phyloP scores from a whole-genome alignment of 2,113 vertebrate genomes.

The Leucopsar rothschildi region DNA sequence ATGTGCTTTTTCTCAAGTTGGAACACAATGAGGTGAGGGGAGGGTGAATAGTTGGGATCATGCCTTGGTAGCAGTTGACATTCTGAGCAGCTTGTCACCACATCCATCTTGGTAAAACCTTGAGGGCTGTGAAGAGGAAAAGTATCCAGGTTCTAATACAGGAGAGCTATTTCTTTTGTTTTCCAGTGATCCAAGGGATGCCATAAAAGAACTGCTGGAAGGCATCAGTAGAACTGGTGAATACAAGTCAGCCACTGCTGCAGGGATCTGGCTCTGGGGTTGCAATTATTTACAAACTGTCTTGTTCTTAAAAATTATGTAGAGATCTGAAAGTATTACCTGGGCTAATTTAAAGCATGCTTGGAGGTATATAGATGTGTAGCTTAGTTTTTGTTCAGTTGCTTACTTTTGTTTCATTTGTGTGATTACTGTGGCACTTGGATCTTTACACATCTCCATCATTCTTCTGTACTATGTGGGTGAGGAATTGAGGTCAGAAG shows the following conservation, averaged over 20 bases:
- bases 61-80: fast-evolving
- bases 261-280: not conserved
- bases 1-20: not conserved
- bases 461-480: fast-evolving
- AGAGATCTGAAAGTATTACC: not conserved
- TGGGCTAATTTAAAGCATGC: not conserved
- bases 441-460: not conserved
- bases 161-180: not conserved
- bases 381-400: not conserved
- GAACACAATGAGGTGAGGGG: not conserved
- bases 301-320: not conserved
- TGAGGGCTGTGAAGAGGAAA: not conserved
- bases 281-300: not conserved
- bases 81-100: fast-evolving
- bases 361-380: not conserved
- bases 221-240: not conserved
- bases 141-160: not conserved
- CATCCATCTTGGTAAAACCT: not conserved
- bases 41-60: not conserved
- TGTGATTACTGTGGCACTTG: fast-evolving
- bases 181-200: not conserved
- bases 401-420: not conserved
- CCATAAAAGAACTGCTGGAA: not conserved
- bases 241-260: not conserved
- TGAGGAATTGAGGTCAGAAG: not conserved